Base-by-base conservation (phyloP, 1,140 invertebrate species). In the Piezodorus guildinii region DNA sequence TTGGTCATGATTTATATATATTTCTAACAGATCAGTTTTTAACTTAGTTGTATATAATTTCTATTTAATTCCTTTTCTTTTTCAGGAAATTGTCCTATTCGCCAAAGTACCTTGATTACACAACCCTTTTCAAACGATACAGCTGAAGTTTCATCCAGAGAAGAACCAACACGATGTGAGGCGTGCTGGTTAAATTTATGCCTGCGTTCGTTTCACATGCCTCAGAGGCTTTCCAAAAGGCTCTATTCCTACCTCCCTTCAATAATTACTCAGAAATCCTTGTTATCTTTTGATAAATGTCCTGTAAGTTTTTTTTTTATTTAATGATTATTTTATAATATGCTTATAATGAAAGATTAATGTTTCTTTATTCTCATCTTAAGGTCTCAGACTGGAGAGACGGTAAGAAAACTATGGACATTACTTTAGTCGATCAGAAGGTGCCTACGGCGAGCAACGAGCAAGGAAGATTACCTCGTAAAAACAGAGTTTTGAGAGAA, bases 151-250 rank as follows among this genome's bases (percentile, higher is more conserved):
- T 23, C 17, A 16, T 25, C 52, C 2, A 56, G 21, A 17, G 27
- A 51, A 17, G 44, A 43, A 34, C 85, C 83, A 70, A 79, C 81
- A 51, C 75, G 87, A 46, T 91, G 90, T 75, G 83, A 85, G 62
- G 87, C 87, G n/a, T 93, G 90, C 72, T 91, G 89, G 88, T 76
- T 93, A 4, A 89, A 89, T 74, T 83, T 88, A 77, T 91, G 89
- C 73, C 73, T 92, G 16, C 82, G 85, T 68, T 82, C 84, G 56
- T 89, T 90, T 73, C 84, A 87, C 73, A 81, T 91, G 69, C 85
- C 74, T 16, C 49, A 68, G 16, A 49, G 62, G 16, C 19, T 65
- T 15, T 16, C 21, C 1, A 9, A n/a, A n/a, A 39, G 58, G 17
- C 62, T 68, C 12, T 21, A 25, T n/a, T 30, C 30, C 3, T 63